These are phyloP conservation scores for Tragulus kanchil DNA, from an alignment of 2,113 vertebrate species.

Conservation along the genomic window DNA sequence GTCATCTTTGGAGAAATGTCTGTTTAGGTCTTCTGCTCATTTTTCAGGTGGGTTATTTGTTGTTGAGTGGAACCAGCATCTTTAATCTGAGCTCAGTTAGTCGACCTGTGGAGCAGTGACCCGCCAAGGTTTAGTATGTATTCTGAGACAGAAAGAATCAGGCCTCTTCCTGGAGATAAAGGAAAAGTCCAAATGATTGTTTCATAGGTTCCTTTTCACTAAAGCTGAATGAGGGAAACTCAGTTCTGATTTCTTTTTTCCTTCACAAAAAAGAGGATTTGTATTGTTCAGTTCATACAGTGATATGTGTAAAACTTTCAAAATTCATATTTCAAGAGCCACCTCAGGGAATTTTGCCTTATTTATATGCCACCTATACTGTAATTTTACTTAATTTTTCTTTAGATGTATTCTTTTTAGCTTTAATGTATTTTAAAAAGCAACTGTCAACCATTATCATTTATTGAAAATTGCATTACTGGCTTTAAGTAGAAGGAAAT, in stretches of 20 bases:
- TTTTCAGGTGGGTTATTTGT: not conserved
- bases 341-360: conserved; percentile 36
- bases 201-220: not conserved
- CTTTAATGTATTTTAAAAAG: conserved; percentile 37
- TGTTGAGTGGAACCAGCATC: not conserved
- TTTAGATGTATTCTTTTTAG: not conserved
- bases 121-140: not conserved
- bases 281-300: not conserved
- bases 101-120: not conserved
- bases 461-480: conserved; percentile 7
- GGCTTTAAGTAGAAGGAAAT: conserved; percentile 1
- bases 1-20: not conserved
- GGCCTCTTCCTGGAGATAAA: not conserved
- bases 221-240: conserved; percentile 10
- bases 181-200: not conserved
- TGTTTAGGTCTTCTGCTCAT: not conserved
- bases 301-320: not conserved
- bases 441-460: not conserved
- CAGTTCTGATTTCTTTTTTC: conserved; percentile 45
- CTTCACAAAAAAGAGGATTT: not conserved
- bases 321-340: not conserved
- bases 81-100: not conserved
- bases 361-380: not conserved
- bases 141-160: not conserved
- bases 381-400: conserved; percentile 37